These are phyloP conservation scores for Oreochromis niloticus DNA, from an alignment of 2,113 vertebrate species.

Conservation along the genomic window DNA sequence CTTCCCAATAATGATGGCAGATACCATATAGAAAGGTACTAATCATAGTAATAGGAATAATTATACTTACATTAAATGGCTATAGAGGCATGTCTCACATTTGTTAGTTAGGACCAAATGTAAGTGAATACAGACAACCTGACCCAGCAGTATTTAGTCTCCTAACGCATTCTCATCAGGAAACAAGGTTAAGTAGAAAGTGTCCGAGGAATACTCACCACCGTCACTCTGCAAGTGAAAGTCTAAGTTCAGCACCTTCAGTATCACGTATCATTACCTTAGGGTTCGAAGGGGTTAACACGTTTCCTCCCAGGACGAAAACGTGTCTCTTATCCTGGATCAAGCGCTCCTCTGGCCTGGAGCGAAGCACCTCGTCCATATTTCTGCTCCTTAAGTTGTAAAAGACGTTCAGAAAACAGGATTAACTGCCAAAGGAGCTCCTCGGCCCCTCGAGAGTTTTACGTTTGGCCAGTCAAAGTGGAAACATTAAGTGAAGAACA, in stretches of 20 bases:
- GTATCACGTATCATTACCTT: constrained; percentile 57
- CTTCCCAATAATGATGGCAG: not conserved
- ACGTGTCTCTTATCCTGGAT: constrained; percentile 57
- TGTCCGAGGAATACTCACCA: not conserved
- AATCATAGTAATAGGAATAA: not conserved
- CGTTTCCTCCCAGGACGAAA: constrained; percentile 44
- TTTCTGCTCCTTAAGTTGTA: constrained; percentile 32
- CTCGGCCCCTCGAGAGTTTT: not conserved
- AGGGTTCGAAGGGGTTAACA: constrained; percentile 59
- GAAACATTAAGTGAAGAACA: not conserved
- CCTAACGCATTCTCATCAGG: constrained; percentile 16
- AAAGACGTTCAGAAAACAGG: constrained; percentile 37
- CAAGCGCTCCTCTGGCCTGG: constrained; percentile 42
- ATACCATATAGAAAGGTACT: not conserved
- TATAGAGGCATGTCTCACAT: not conserved
- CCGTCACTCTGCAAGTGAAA: constrained; percentile 37
- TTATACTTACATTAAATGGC: not conserved
- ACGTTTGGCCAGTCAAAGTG: not conserved
- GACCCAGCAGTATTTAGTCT: not conserved
- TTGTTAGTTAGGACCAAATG: not conserved
- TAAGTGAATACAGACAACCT: not conserved
- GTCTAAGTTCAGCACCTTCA: constrained; percentile 46
- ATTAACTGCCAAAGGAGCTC: constrained; percentile 13
- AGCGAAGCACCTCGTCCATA: constrained; percentile 40
- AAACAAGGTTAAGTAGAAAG: constrained; percentile 44